phyloP scores from a whole-genome alignment of 2,797 vertebrate species.

The Sebastes trivittatus region DNA sequence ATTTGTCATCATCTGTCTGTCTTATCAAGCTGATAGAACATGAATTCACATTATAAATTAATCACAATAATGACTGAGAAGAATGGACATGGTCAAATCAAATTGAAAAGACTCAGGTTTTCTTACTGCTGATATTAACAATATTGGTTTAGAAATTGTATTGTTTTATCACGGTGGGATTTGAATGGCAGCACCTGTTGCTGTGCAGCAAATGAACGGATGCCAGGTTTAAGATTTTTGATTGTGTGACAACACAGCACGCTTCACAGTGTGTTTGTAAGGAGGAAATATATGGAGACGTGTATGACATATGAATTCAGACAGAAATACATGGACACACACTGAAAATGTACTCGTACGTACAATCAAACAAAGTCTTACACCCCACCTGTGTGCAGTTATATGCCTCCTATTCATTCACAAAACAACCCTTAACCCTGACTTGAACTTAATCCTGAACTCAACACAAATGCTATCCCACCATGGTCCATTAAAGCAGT shows the following conservation, averaged over 20 bases:
- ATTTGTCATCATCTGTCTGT: constrained; percentile 29
- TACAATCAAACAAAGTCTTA: background rate
- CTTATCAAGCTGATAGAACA: constrained; percentile 5
- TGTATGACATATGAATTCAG: background rate
- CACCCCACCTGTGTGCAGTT: background rate
- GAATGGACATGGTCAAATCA: background rate
- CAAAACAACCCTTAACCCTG: background rate
- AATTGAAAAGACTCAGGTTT: background rate
- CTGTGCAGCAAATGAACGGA: background rate
- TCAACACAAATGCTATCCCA: background rate
- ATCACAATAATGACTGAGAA: background rate
- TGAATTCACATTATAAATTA: constrained; percentile 14
- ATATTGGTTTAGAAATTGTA: background rate
- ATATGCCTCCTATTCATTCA: background rate
- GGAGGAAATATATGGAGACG: background rate
- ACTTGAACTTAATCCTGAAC: background rate
- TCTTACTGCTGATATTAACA: background rate
- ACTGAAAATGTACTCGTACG: background rate
- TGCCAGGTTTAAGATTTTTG: background rate
- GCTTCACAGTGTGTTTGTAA: background rate
- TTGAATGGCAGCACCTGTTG: background rate
- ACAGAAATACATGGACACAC: background rate
- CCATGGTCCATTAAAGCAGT: background rate
- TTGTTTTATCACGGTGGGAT: background rate
- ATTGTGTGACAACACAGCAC: background rate